phyloP scores from a whole-genome alignment of 2,797 vertebrate species.

The Acanthornis magna region DNA sequence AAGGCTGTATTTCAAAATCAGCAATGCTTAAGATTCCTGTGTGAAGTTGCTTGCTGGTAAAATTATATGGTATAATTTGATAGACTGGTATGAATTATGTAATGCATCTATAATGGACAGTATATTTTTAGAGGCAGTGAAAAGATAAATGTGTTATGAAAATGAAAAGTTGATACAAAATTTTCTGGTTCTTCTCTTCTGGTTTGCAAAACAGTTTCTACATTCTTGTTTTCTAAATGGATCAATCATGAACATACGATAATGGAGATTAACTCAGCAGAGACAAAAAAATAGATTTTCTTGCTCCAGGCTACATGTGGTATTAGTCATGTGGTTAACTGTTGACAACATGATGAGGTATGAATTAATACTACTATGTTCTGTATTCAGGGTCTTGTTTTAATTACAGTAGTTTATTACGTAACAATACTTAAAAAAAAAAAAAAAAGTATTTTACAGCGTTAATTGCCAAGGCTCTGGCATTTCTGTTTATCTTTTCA shows the following conservation, averaged over 20 bases:
- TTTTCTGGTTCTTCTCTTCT: neutral
- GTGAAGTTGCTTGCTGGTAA: neutral
- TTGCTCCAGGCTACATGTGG: neutral
- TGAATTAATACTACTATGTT: neutral
- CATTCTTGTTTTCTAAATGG: neutral
- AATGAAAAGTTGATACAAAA: neutral
- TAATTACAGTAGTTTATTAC: neutral
- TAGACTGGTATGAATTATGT: neutral
- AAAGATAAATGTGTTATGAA: neutral
- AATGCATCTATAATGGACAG: neutral
- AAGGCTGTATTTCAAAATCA: neutral
- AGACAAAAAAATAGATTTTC: neutral
- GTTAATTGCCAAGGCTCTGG: neutral
- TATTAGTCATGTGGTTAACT: neutral
- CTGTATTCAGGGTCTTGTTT: neutral
- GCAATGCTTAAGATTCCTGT: neutral
- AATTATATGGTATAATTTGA: neutral
- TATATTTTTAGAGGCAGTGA: neutral
- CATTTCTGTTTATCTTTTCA: neutral
- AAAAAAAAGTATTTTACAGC: neutral
- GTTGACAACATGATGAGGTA: neutral
- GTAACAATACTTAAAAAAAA: neutral
- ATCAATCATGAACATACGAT: neutral
- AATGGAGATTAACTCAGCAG: neutral
- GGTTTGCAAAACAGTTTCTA: neutral